Evolutionary conservation across 2,888 invertebrate genomes (phyloP).

Genomic region (Tanaodytes sp.): DNA sequence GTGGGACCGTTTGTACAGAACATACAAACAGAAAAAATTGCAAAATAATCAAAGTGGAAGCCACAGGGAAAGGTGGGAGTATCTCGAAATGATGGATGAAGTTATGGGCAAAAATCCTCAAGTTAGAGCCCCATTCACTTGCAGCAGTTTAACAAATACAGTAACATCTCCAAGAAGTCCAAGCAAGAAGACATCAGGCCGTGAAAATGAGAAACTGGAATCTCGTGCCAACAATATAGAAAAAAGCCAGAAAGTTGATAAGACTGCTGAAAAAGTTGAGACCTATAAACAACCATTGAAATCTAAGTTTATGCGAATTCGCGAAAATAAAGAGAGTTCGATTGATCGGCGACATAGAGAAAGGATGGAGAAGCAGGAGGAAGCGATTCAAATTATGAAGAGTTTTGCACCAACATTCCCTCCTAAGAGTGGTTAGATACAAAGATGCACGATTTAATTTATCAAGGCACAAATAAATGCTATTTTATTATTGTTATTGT

Average conservation of each 20-base stretch:
- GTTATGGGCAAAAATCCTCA: conserved; percentile 12
- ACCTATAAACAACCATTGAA: conserved; percentile 5
- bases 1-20: conserved; percentile 11
- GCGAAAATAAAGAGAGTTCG: conserved; percentile 14
- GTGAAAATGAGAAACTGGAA: neutral
- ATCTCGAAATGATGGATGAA: conserved; percentile 13
- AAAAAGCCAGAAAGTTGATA: no score
- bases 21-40: neutral
- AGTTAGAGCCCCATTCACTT: conserved; percentile 13
- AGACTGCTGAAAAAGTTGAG: neutral
- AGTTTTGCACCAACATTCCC: neutral
- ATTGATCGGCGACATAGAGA: conserved; percentile 13
- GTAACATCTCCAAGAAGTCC: conserved; percentile 6
- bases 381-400: conserved; percentile 12
- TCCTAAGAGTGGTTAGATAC: conserved; percentile 1
- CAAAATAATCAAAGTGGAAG: neutral
- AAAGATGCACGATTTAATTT: neutral
- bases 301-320: conserved; percentile 2
- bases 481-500: no score
- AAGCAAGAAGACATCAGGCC: conserved; percentile 1
- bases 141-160: conserved; percentile 11
- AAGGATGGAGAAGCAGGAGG: conserved; percentile 19
- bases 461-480: neutral
- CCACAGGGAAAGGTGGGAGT: conserved; percentile 15
- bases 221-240: neutral